Base-by-base conservation (phyloP, 2,113 vertebrate genomes). In the Brachypteracias leptosomus region DNA sequence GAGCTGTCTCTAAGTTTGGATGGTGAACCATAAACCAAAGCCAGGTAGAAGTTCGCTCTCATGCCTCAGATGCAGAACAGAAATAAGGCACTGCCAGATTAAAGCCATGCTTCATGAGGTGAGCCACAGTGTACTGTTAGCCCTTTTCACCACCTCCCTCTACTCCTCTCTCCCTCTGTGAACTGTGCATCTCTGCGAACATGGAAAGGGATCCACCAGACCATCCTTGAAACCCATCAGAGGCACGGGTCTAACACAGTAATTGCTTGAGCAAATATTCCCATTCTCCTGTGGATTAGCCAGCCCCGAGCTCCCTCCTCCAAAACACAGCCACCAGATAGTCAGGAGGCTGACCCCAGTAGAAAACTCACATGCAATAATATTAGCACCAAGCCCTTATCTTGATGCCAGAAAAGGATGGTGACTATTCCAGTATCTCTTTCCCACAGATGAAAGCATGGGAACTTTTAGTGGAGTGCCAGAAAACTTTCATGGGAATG, bases 371-470 rank as follows among this genome's bases (percentile, higher is more conserved):
- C 19, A 61, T 1, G 12, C 13, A 16, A 17, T 42, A 52, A 29
- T 14, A 62, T 11, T 17, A 80, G 65, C 16, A 55, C 29, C 35
- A 75, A 75, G 52, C 40, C 52, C 85, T 88, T 81, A 88, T 88
- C 73, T 96, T 29, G 4, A 24, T 68, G 88, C 61, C 73, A 91
- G 65, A n/a, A 58, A 61, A 90, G 57, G 54, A 89, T 61, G 54
- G 61, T 72, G 84, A 38, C 22, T 85, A 33, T 33, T 31, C 54
- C 15, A n/a, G n/a, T 79, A 61, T 78, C 79, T 88, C 61, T 87
- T 95, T 95, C 74, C 66, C 90, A 92, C 61, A 90, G 61, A 96
- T 82, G 24, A 95, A 95, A 94, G 77, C 83, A 93, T 82, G 88
- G 62, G 80, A 96, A 94, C 61, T 8, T 52, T 78, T 31, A 94